Conservation (phyloP, 2,888 invertebrate genomes). For the Euphydryas editha region DNA sequence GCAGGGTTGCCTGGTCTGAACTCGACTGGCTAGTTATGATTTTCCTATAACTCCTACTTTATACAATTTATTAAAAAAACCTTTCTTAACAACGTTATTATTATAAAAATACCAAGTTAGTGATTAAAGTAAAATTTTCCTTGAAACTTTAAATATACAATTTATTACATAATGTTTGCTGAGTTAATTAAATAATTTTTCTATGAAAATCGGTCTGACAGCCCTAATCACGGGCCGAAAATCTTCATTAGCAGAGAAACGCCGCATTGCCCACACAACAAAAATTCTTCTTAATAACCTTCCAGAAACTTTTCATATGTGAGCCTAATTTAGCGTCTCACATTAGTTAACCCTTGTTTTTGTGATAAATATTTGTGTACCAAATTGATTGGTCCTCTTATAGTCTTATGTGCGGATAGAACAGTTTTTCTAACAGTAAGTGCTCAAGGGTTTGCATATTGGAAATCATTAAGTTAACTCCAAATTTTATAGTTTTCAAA, state of each 20-base stretch:
- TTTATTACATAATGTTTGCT: background rate
- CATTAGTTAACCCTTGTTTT: constrained; percentile 43
- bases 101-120: background rate
- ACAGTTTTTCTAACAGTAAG: constrained; percentile 1
- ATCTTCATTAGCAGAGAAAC: constrained; percentile 74
- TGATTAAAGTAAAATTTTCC: no score
- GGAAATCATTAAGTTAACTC: constrained; percentile 35
- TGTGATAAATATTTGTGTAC: constrained; percentile 26
- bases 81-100: background rate
- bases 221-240: constrained; percentile 45
- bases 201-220: background rate
- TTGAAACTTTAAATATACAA: background rate
- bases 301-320: constrained; percentile 68
- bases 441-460: constrained; percentile 65
- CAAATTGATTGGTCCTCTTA: constrained; percentile 6
- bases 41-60: background rate
- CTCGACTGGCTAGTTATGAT: background rate
- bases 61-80: background rate
- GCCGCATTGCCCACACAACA: constrained; percentile 57
- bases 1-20: constrained; percentile 30
- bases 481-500: background rate
- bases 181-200: background rate
- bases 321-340: constrained; percentile 63
- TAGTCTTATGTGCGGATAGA: background rate
- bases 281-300: constrained; percentile 64